A percentile compares a stretch with the other conserved stretches of the same genome.
These are phyloP conservation scores for Aphodius granarius DNA, from an alignment of 2,888 invertebrate genomes.

Conservation along the genomic window DNA sequence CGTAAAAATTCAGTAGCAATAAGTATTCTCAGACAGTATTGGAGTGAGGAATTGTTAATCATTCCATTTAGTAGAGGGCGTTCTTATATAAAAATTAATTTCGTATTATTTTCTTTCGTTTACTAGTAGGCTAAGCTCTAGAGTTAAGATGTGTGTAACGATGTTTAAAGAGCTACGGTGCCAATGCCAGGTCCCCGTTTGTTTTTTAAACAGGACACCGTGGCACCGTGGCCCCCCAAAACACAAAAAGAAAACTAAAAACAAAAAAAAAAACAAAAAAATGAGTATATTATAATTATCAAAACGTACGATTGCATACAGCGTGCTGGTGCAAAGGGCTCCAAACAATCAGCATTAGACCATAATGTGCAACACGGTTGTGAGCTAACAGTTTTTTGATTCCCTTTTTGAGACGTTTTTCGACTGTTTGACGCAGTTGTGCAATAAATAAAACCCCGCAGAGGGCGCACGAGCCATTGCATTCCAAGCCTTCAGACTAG, in stretches of 20 bases:
- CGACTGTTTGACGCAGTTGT: conserved; percentile 35
- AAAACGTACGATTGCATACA: conserved; percentile 17
- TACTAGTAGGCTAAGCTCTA: conserved; percentile 28
- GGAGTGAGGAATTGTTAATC: conserved; percentile 52
- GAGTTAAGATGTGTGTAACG: conserved; percentile 33
- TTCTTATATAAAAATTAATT: conserved; percentile 33
- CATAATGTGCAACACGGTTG: conserved; percentile 49
- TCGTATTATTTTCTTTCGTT: conserved; percentile 45
- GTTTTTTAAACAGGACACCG: background rate
- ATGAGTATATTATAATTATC: conserved; percentile 1
- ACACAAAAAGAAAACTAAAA: background rate
- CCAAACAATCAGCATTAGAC: conserved; percentile 48
- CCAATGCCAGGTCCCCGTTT: background rate
- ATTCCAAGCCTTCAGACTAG: conserved; percentile 42
- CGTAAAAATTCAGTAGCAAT: conserved; percentile 58
- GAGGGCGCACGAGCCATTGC: conserved; percentile 36
- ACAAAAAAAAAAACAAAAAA: conserved; percentile 2
- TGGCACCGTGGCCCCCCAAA: background rate
- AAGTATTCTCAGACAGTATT: conserved; percentile 59
- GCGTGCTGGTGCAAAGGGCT: conserved; percentile 36
- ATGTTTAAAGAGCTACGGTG: conserved; percentile 21
- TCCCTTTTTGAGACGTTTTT: conserved; percentile 32
- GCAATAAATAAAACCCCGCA: conserved; percentile 36
- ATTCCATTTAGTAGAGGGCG: conserved; percentile 44
- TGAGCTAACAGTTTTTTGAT: conserved; percentile 45